Conservation (phyloP, 2,113 vertebrate genomes). For the Potamarius usumacintae region DNA sequence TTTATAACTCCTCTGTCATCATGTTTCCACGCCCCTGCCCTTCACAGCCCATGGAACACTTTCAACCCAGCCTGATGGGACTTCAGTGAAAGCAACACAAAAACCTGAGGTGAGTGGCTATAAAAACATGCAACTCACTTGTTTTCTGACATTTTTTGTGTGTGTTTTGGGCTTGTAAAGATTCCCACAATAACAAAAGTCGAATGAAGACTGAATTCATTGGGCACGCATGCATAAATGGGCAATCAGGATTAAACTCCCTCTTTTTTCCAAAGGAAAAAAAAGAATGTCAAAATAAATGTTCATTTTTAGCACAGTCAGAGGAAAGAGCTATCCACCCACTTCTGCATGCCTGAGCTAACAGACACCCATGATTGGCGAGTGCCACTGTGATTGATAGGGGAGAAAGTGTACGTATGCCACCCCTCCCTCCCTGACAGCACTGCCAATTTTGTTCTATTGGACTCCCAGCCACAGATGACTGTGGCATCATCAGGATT, state of each 20-base stretch:
- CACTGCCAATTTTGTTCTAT: not conserved
- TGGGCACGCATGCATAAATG: not conserved
- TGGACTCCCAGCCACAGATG: not conserved
- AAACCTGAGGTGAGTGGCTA: not conserved
- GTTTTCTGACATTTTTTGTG: not conserved
- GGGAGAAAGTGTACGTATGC: too few species aligned
- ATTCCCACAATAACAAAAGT: not conserved
- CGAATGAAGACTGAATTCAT: not conserved
- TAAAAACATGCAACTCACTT: not conserved
- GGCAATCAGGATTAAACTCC: not conserved
- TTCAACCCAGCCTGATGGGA: not conserved
- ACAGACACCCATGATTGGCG: not conserved
- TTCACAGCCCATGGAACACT: conserved; percentile 13
- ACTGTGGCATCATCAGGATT: not conserved
- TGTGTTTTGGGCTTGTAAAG: not conserved
- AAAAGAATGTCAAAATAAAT: not conserved
- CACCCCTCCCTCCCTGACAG: not conserved
- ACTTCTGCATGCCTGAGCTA: not conserved
- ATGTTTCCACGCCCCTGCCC: conserved; percentile 14
- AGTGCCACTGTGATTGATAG: not conserved
- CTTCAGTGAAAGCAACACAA: conserved; percentile 1
- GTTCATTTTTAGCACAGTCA: not conserved
- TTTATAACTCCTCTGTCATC: not conserved
- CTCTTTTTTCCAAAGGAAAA: not conserved
- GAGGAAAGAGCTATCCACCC: not conserved